A percentile compares a stretch with the other conserved stretches of the same genome.
phyloP scores from a whole-genome alignment of 2,113 vertebrate species.

The Felis catus region DNA sequence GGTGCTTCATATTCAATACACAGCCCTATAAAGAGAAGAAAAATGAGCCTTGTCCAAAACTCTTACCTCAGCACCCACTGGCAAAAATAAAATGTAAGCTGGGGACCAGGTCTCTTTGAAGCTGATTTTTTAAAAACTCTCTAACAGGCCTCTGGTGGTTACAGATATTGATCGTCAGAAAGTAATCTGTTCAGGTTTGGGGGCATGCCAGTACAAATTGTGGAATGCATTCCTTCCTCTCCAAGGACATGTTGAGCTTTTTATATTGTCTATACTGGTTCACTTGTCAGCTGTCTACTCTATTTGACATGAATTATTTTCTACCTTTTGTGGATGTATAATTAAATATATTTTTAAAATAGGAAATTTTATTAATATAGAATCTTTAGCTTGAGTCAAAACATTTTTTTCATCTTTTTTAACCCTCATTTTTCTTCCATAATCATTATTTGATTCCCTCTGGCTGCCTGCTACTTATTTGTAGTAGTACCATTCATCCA shows the following conservation, averaged over 20 bases:
- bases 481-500: slow-evolving; percentile 92
- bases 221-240: slow-evolving; percentile 86
- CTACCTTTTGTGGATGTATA: slow-evolving; percentile 63
- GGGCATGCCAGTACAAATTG: slow-evolving; percentile 89
- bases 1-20: slow-evolving; percentile 85
- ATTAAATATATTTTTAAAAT: slow-evolving; percentile 71
- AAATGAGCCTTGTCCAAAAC: slow-evolving; percentile 88
- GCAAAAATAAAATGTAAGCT: slow-evolving; percentile 88
- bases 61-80: slow-evolving; percentile 88
- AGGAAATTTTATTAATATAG: slow-evolving; percentile 66
- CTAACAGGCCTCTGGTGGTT: slow-evolving; percentile 92
- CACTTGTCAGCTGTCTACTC: slow-evolving; percentile 80
- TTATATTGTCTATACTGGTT: slow-evolving; percentile 80
- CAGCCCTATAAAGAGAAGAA: slow-evolving; percentile 87
- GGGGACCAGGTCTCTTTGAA: slow-evolving; percentile 86
- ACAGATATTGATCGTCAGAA: slow-evolving; percentile 93
- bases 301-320: slow-evolving; percentile 77
- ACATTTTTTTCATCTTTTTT: slow-evolving; percentile 83
- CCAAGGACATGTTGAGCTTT: slow-evolving; percentile 86
- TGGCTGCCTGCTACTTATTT: slow-evolving; percentile 90
- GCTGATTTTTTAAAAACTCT: slow-evolving; percentile 81
- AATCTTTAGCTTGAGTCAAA: slow-evolving; percentile 79
- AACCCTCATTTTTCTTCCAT: slow-evolving; percentile 89
- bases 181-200: slow-evolving; percentile 93
- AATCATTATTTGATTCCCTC: slow-evolving; percentile 90